These are phyloP conservation scores for Centropristis striata DNA, from an alignment of 2,113 vertebrate genomes.

Conservation along the genomic window DNA sequence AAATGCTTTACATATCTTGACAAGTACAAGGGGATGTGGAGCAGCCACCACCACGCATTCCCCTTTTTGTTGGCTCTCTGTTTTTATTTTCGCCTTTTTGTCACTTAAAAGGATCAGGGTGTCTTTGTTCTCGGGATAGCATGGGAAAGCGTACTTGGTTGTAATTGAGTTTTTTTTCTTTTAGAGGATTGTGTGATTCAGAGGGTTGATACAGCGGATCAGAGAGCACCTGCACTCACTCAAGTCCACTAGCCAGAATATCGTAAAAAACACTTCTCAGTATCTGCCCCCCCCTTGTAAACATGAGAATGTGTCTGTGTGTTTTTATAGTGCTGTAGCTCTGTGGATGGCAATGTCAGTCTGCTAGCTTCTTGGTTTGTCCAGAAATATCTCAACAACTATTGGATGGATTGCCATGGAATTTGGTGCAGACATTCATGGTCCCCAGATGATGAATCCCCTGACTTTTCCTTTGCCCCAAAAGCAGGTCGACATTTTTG, in stretches of 20 bases:
- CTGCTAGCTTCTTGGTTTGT: too few species aligned
- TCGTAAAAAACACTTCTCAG: conserved; percentile 18
- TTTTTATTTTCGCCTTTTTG: conserved; percentile 64
- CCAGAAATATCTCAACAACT: not conserved
- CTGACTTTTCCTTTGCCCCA: not conserved
- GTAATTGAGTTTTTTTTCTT: conserved; percentile 44
- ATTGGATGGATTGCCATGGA: not conserved
- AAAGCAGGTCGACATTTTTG: not conserved
- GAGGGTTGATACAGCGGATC: conserved; percentile 14
- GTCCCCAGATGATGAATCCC: not conserved
- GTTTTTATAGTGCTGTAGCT: not conserved
- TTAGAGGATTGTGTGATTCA: conserved; percentile 20
- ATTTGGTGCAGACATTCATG: not conserved
- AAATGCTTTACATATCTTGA: conserved; percentile 70
- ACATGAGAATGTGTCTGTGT: conserved; percentile 9
- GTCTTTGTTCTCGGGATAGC: conserved; percentile 73
- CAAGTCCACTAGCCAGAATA: conserved; percentile 3
- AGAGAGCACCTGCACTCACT: conserved; percentile 57
- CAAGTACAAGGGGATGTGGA: conserved; percentile 77
- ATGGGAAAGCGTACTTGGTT: conserved; percentile 52
- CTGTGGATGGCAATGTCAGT: not conserved
- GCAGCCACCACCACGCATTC: conserved; percentile 62
- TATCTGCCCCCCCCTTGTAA: not conserved
- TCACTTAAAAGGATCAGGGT: conserved; percentile 69
- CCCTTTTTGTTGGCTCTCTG: conserved; percentile 56